A percentile compares a stretch with the other conserved stretches of the same genome.
Conservation (phyloP, 2,888 invertebrate species). For the Ecliptopera silaceata region DNA sequence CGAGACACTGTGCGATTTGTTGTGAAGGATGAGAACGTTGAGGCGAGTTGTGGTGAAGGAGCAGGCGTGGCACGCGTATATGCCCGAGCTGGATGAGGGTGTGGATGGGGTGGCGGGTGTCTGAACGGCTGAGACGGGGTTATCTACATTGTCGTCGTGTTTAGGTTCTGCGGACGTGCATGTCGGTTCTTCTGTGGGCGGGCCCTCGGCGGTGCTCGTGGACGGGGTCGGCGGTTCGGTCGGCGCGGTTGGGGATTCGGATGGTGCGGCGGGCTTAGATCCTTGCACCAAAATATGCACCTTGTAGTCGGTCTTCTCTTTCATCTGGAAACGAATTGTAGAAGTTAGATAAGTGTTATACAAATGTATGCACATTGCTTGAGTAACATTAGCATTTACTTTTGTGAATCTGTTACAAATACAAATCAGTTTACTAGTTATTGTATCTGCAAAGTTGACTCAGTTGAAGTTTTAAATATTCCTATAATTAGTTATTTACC, state of each 20-base stretch:
- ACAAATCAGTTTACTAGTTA: no score
- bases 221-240: constrained; percentile 52
- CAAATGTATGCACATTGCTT: no score
- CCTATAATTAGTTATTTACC: no score
- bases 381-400: no score
- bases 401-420: no score
- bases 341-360: background rate
- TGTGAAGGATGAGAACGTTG: constrained; percentile 89
- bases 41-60: constrained; percentile 86
- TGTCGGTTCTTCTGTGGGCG: constrained; percentile 38
- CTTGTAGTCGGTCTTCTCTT: constrained; percentile 82
- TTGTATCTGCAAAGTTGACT: no score
- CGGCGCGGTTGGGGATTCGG: constrained; percentile 33
- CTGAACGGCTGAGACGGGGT: constrained; percentile 4
- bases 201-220: constrained; percentile 53
- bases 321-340: constrained; percentile 55
- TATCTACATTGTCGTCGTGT: constrained; percentile 27
- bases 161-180: constrained; percentile 41
- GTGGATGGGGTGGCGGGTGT: constrained; percentile 35
- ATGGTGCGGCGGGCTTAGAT: constrained; percentile 57
- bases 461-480: no score
- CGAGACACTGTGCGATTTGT: constrained; percentile 86
- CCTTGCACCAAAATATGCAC: constrained; percentile 85
- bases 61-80: constrained; percentile 85
- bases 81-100: constrained; percentile 53